Evolutionary conservation across 2,888 invertebrate genomes (phyloP), one percentile per base, ranked within the genome.

Genomic region (Saturnia japonica): DNA sequence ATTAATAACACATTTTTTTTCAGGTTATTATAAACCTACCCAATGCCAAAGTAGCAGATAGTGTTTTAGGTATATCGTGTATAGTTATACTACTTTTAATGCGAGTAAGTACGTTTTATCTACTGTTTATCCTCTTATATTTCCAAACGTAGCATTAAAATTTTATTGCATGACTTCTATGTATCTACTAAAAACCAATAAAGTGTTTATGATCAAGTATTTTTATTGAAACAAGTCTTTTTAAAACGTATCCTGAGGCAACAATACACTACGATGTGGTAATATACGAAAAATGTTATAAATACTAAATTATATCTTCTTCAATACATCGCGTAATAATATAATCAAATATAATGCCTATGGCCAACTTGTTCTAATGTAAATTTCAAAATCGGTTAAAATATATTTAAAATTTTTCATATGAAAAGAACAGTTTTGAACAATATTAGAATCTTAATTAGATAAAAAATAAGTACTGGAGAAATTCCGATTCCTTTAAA

Each of bases 41-140:
- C 25, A 91, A 97, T 57, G 96, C 96, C 0, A 95, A 95, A 78
- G 78, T 95, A 25, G 95, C 96, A 67, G 98, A 98, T 86, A 95
- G 96, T 12, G 86, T 93, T 1, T 93, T 98, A 80, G 98, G 98
- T 14, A 78, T 97, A 47, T 87, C 93, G 9, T 97, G 97, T 80
- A 97, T 98, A 71, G 85, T 95, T 7, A 89, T 97, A 74, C 93
- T 98, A 57, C 94, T 98, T 73, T 80, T 96, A 34, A 94, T 98
- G 87, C 94, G 97, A 88, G 98, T 98, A 92, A 95, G 95, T 93
- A 60, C 14, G 14, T 60, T 60, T 28, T 57, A 22, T 19, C n/a
- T 51, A 51, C 51, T n/a, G n/a, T n/a, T n/a, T n/a, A 43, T 43
- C 14, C 9, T 51, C 19, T 51, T 51, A 19, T 51, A 25, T 57